phyloP scores from a whole-genome alignment of 2,113 vertebrate genomes.

The Eptatretus burgeri region DNA sequence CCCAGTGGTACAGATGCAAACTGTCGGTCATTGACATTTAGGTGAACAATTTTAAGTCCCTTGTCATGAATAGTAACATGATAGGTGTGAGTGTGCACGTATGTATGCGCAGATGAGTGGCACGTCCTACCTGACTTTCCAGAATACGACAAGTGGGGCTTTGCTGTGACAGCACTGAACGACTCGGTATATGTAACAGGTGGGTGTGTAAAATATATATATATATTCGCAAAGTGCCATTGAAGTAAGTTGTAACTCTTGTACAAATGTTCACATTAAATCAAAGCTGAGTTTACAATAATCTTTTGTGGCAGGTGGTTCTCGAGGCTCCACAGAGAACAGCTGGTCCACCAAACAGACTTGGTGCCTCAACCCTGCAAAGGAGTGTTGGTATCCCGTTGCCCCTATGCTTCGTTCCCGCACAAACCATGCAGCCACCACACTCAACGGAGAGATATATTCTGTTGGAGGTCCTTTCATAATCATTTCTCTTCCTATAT shows the following conservation, averaged over 20 bases:
- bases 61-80: too few species aligned
- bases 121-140: constrained; percentile 59
- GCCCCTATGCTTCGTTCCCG: constrained; percentile 56
- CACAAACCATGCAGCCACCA: constrained; percentile 51
- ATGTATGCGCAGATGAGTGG: constrained; percentile 33
- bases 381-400: constrained; percentile 38
- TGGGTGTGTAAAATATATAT: constrained; percentile 16
- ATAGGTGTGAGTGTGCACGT: constrained; percentile 6
- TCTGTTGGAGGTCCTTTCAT: constrained; percentile 44
- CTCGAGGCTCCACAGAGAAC: constrained; percentile 46
- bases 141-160: constrained; percentile 87
- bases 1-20: too few species aligned
- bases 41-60: too few species aligned
- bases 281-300: too few species aligned
- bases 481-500: background rate
- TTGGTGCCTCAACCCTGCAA: constrained; percentile 52
- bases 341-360: constrained; percentile 75
- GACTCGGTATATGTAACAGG: constrained; percentile 70
- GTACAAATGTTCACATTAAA: background rate
- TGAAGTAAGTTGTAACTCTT: background rate
- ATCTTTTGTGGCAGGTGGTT: constrained; percentile 29
- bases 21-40: too few species aligned
- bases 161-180: constrained; percentile 50
- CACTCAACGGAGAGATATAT: constrained; percentile 70
- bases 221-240: too few species aligned